Conservation (phyloP, 2,888 invertebrate genomes). For the Mesochorus sp. region DNA sequence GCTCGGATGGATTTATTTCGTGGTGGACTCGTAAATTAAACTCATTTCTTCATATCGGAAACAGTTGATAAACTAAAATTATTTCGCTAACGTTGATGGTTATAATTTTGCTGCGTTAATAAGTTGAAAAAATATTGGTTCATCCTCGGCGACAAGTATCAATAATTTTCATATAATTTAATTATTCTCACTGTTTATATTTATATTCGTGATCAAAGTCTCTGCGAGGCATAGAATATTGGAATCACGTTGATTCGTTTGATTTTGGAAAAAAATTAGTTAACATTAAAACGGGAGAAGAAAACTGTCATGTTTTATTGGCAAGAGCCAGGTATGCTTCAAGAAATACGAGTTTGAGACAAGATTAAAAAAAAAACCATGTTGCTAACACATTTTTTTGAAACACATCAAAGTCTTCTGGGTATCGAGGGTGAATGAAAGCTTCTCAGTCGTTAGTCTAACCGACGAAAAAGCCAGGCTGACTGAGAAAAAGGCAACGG, state of each 20-base stretch:
- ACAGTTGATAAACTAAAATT: not conserved
- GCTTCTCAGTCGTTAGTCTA: conserved; percentile 28
- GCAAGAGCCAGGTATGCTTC: not conserved
- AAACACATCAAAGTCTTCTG: conserved; percentile 39
- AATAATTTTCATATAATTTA: too few relatives aligned
- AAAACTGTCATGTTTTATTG: too few relatives aligned
- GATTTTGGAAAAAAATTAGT: too few relatives aligned
- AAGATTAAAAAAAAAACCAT: not conserved
- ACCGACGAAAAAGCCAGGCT: conserved; percentile 30
- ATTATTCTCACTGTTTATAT: too few relatives aligned
- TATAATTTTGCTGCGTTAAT: too few relatives aligned
- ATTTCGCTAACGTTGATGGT: too few relatives aligned
- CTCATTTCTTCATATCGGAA: not conserved
- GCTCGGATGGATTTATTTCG: not conserved
- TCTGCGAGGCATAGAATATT: too few relatives aligned
- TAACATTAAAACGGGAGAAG: too few relatives aligned
- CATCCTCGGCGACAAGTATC: too few relatives aligned
- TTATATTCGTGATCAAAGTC: too few relatives aligned
- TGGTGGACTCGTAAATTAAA: not conserved
- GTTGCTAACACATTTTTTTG: conserved; percentile 2
- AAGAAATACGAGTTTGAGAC: not conserved
- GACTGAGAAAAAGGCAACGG: not conserved
- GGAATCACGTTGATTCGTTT: too few relatives aligned
- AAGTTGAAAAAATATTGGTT: too few relatives aligned
- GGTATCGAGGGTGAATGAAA: not conserved